Evolutionary conservation across 2,113 vertebrate species (phyloP).

Genomic region (Elanoides forficatus): DNA sequence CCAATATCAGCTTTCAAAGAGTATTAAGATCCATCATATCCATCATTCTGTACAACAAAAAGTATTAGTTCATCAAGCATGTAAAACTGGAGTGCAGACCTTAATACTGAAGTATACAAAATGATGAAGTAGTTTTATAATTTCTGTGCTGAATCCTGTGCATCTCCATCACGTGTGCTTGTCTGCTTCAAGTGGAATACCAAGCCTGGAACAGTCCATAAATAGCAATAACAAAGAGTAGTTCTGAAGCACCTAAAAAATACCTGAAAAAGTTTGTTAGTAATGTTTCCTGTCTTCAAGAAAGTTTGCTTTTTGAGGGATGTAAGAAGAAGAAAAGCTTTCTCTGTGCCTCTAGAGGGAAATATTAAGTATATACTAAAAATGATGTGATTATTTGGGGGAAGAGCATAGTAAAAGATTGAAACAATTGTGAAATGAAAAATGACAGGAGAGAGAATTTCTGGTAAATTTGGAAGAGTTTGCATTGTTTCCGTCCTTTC

Average conservation of each 20-base stretch:
- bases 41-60: not conserved
- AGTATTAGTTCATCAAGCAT: not conserved
- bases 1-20: not conserved
- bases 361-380: not conserved
- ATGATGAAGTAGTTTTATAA: not conserved
- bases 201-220: not conserved
- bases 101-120: not conserved
- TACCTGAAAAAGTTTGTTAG: not conserved
- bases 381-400: not conserved
- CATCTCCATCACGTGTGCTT: rapidly evolving
- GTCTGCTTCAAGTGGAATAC: not conserved
- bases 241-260: not conserved
- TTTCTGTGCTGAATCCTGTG: not conserved
- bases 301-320: not conserved
- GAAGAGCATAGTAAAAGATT: not conserved
- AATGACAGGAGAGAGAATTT: not conserved
- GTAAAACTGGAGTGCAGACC: not conserved
- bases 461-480: not conserved
- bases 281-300: not conserved
- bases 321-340: not conserved
- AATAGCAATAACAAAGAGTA: not conserved
- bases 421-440: not conserved
- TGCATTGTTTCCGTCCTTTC: not conserved
- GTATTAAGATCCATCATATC: not conserved
- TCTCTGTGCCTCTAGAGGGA: not conserved